These are phyloP conservation scores for Cyclargus thomasi DNA, from an alignment of 1,140 invertebrate species.

Conservation along the genomic window DNA sequence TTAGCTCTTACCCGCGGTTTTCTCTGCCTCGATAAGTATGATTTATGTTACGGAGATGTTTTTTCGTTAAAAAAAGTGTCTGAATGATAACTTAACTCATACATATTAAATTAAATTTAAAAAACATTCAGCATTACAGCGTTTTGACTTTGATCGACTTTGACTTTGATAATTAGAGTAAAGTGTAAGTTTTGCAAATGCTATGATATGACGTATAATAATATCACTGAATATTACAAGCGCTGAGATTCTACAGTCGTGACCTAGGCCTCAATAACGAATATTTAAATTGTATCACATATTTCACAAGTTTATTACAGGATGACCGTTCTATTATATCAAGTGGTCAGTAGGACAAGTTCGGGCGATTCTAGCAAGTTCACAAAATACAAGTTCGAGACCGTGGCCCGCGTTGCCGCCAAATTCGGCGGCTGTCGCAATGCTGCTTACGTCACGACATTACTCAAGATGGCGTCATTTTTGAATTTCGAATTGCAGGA, in stretches of 20 bases:
- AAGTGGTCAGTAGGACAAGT: conserved; percentile 68
- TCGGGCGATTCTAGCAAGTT: conserved; percentile 59
- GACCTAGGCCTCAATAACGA: background rate
- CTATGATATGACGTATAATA: no score
- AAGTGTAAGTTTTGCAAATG: no score
- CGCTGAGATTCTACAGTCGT: background rate
- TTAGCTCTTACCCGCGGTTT: no score
- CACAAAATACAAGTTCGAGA: conserved; percentile 67
- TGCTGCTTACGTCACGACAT: background rate
- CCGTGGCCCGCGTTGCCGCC: conserved; percentile 48
- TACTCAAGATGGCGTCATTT: background rate
- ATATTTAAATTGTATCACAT: conserved; percentile 6
- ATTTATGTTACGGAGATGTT: no score
- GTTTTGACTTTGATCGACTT: no score
- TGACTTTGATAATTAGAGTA: no score
- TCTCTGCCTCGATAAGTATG: no score
- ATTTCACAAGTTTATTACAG: conserved; percentile 6
- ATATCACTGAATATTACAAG: no score
- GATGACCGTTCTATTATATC: conserved; percentile 43
- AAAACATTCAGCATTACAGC: no score
- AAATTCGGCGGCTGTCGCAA: conserved; percentile 36
- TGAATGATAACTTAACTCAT: no score
- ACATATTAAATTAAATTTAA: no score
- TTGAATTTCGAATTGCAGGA: background rate
- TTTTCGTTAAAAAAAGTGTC: no score